Percentiles rank a stretch among this genome's conserved stretches.
These are phyloP conservation scores for Pentamera pediparva DNA, from an alignment of 53 echinoderm and acorn worm species.

Conservation along the genomic window DNA sequence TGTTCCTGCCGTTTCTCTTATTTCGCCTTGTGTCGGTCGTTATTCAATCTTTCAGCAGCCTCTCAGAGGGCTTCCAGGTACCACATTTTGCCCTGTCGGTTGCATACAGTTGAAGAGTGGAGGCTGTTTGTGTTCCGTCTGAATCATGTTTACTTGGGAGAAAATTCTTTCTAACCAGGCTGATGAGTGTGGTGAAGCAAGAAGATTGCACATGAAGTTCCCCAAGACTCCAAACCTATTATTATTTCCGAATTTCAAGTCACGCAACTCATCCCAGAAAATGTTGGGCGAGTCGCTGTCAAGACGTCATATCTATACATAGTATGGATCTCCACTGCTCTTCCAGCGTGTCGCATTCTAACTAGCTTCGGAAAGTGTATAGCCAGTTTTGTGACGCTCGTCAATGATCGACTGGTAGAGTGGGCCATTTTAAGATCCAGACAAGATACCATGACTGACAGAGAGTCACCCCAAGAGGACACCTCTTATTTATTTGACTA, in stretches of 20 bases:
- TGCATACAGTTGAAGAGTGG: constrained; percentile 11
- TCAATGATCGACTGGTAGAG: constrained; percentile 23
- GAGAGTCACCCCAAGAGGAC: not conserved
- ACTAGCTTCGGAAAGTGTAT: constrained; percentile 18
- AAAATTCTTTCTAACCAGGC: constrained; percentile 15
- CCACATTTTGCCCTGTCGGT: constrained; percentile 5
- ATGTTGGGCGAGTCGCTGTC: constrained; percentile 11
- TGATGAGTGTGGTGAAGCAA: constrained; percentile 19
- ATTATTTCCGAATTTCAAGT: constrained; percentile 6
- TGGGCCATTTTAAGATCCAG: constrained; percentile 15
- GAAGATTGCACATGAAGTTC: constrained; percentile 14
- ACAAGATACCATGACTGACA: constrained; percentile 10
- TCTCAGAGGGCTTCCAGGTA: too few relatives aligned
- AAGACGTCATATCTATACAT: not conserved
- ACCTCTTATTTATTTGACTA: constrained; percentile 18
- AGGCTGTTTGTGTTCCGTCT: constrained; percentile 23
- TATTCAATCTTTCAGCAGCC: too few relatives aligned
- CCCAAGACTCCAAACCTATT: constrained; percentile 4
- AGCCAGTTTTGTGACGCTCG: constrained; percentile 11
- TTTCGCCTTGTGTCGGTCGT: too few relatives aligned
- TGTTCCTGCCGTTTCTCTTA: too few relatives aligned
- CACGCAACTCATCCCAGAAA: constrained; percentile 23
- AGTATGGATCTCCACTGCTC: constrained; percentile 24
- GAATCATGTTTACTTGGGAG: constrained; percentile 36
- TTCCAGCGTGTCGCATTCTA: constrained; percentile 9